phyloP scores from a whole-genome alignment of 2,797 vertebrate genomes.

The Sebastes goodei region DNA sequence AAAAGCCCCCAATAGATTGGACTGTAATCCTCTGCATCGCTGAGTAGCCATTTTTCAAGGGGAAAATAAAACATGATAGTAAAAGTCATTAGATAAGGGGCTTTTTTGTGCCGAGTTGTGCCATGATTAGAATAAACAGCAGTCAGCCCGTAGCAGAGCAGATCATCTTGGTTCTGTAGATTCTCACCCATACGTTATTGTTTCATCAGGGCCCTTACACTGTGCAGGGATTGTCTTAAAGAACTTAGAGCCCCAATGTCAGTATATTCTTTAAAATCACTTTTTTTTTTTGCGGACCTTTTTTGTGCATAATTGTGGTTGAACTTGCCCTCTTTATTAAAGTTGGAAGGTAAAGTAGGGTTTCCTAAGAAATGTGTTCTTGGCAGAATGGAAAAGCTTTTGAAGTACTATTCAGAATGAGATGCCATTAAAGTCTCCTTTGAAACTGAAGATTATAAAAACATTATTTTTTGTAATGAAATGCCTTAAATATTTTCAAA shows the following conservation, averaged over 20 bases:
- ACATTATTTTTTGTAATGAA: constrained; percentile 16
- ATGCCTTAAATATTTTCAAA: constrained; percentile 2
- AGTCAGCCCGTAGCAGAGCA: constrained; percentile 33
- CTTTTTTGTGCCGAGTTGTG: constrained; percentile 43
- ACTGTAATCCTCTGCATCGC: constrained; percentile 64
- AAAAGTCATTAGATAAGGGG: constrained; percentile 62
- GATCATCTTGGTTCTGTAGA: constrained; percentile 17
- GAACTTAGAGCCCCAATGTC: constrained; percentile 10
- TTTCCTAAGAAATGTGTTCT: constrained; percentile 27
- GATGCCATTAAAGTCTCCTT: constrained; percentile 36
- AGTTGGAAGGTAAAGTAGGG: constrained; percentile 4
- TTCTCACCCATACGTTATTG: constrained; percentile 21
- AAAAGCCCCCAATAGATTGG: constrained; percentile 62
- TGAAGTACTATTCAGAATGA: constrained; percentile 13
- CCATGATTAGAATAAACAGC: constrained; percentile 60
- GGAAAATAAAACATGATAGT: constrained; percentile 66
- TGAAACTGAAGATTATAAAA: constrained; percentile 36
- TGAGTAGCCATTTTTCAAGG: constrained; percentile 60
- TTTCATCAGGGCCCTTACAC: neutral
- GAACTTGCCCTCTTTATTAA: neutral
- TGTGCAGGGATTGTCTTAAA: constrained; percentile 18
- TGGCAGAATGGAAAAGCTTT: constrained; percentile 5
- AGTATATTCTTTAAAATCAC: constrained; percentile 35
- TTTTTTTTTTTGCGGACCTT: constrained; percentile 1
- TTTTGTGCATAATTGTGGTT: neutral